Evolutionary conservation across 2,888 invertebrate genomes (phyloP), one percentile per base, ranked within the genome.

Genomic region (Andrena haemorrhoa): DNA sequence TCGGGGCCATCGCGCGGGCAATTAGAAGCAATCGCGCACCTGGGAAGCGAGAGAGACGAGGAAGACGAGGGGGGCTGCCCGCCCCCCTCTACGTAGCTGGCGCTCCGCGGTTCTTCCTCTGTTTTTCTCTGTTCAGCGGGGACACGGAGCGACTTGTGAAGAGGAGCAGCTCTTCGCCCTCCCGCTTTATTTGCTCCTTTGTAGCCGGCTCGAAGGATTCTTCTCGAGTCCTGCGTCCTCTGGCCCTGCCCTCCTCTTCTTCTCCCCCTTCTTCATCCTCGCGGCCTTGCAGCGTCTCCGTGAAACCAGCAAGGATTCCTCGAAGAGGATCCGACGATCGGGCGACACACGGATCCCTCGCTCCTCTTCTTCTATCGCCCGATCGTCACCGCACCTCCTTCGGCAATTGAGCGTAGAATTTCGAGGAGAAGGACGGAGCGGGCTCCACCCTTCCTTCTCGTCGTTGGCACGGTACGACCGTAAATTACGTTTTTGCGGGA

Each of bases 401-500:
- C 71, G 60, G n/a, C 69, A 26, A 49, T 72, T 23, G 75, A 70
- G 49, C 60, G 58, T 63, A 82, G 77, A 85, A 84, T 82, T 84
- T 85, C 77, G 83, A 79, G 71, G 70, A 66, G 75, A 31, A 33
- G 20, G 53, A 63, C 23, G 66, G 58, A 29, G 56, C 47, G 29
- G 58, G 47, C 6, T 75, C 65, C 5, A 41, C 26, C 64, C 68
- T 68, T 82, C 60, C 31, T 41, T 5, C 35, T 41, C 29, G 41
- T 16, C 74, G 51, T 63, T 56, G 56, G 47, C 75, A 33, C 61
- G 80, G 71, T 73, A 80, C 75, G 70, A 85, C 89, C 90, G 90
- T 92, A 92, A 92, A 92, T 92, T 90, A 90, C 87, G 90, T 92
- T 92, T 91, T 92, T 92, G 89, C 89, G 73, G 20, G 61, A n/a